Evolutionary conservation across 1,140 invertebrate genomes (phyloP).

Genomic region (Drosophila ananassae): DNA sequence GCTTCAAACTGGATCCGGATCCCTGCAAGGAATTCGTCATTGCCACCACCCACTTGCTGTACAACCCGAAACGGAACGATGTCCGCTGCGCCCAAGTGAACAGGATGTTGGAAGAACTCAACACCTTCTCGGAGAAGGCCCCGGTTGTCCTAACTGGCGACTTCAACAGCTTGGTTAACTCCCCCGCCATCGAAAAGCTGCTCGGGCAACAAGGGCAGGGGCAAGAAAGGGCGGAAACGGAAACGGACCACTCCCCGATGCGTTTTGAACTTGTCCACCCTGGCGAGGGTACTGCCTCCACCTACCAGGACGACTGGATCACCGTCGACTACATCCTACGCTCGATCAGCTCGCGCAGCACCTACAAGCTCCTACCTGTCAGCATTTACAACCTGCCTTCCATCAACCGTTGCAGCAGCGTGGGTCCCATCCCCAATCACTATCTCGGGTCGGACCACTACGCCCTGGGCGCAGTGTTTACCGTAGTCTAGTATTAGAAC

Average conservation of each 20-base stretch:
- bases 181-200: slow-evolving; percentile 86
- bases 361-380: slow-evolving; percentile 56
- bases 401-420: slow-evolving; percentile 85
- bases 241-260: background rate
- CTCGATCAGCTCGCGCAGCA: slow-evolving; percentile 28
- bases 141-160: slow-evolving; percentile 95
- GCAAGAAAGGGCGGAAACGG: background rate
- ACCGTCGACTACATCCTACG: slow-evolving; percentile 94
- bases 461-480: slow-evolving; percentile 85
- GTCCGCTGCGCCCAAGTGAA: slow-evolving; percentile 94
- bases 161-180: slow-evolving; percentile 92
- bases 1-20: slow-evolving; percentile 84
- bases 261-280: slow-evolving; percentile 72
- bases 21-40: slow-evolving; percentile 87
- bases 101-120: slow-evolving; percentile 92
- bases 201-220: background rate
- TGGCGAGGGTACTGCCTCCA: slow-evolving; percentile 86
- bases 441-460: slow-evolving; percentile 91
- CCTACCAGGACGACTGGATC: slow-evolving; percentile 90
- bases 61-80: slow-evolving; percentile 94
- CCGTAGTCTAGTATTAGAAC: slow-evolving; percentile 42
- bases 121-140: slow-evolving; percentile 87
- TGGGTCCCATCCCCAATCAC: slow-evolving; percentile 89
- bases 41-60: slow-evolving; percentile 97
- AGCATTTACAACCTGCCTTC: slow-evolving; percentile 87